phyloP scores from a whole-genome alignment of 2,888 invertebrate genomes.

The Axea sp. region DNA sequence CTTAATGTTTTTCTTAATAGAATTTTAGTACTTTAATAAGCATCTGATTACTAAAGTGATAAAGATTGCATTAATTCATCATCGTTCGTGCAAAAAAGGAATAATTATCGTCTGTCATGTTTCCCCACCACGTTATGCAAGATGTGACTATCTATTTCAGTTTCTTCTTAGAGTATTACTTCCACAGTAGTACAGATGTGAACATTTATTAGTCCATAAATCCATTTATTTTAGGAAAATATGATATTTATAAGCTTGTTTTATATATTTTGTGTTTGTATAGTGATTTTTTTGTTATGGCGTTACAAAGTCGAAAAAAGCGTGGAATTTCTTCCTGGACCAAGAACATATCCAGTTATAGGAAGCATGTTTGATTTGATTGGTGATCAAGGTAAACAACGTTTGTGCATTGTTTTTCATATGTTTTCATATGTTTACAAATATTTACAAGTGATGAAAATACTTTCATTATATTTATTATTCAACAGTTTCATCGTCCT shows the following conservation, averaged over 20 bases:
- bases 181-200: neutral
- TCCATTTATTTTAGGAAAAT: too few relatives aligned
- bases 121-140: slow-evolving; percentile 3
- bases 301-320: slow-evolving; percentile 38
- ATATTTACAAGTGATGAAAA: too few relatives aligned
- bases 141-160: neutral
- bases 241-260: slow-evolving; percentile 28
- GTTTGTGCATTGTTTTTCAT: too few relatives aligned
- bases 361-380: slow-evolving; percentile 45
- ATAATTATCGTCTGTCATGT: too few relatives aligned
- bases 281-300: slow-evolving; percentile 14
- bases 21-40: too few relatives aligned
- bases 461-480: too few relatives aligned
- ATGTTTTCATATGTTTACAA: too few relatives aligned
- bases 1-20: too few relatives aligned
- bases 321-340: slow-evolving; percentile 40
- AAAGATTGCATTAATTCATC: neutral
- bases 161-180: slow-evolving; percentile 4
- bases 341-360: slow-evolving; percentile 27
- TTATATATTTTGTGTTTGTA: slow-evolving; percentile 1
- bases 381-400: slow-evolving; percentile 42
- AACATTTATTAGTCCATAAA: too few relatives aligned
- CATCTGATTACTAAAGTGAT: too few relatives aligned
- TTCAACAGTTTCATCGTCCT: too few relatives aligned
- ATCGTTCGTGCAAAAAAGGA: neutral